A percentile compares a stretch with the other conserved stretches of the same genome.
Conservation (phyloP, 1,140 invertebrate species). For the Tetragnatha versicolor region DNA sequence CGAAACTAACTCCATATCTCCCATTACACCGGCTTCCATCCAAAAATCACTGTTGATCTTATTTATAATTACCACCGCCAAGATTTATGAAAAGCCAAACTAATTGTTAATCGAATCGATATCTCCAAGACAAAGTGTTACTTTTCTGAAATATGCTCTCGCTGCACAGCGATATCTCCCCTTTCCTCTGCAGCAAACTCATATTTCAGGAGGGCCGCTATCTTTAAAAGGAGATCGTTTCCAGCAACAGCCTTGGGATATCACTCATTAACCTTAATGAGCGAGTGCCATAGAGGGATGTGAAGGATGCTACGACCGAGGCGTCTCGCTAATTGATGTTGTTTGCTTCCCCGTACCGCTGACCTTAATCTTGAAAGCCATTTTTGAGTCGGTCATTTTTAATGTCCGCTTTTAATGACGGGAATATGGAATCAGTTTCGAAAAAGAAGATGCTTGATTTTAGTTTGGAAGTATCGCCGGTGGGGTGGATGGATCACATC, state of each 20-base stretch:
- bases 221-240: constrained; percentile 25
- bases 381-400: constrained; percentile 43
- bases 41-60: too few species aligned
- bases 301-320: constrained; percentile 42
- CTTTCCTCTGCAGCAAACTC: constrained; percentile 28
- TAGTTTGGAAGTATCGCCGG: too few species aligned
- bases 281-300: constrained; percentile 22
- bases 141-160: constrained; percentile 14
- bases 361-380: constrained; percentile 36
- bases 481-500: too few species aligned
- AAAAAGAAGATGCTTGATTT: too few species aligned
- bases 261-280: constrained; percentile 52
- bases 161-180: constrained; percentile 17
- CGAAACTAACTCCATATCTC: too few species aligned
- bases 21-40: too few species aligned
- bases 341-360: constrained; percentile 36
- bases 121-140: constrained; percentile 3
- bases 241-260: constrained; percentile 9
- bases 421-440: too few species aligned
- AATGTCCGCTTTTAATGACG: too few species aligned
- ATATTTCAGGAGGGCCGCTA: constrained; percentile 36
- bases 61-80: too few species aligned
- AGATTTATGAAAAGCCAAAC: too few species aligned
- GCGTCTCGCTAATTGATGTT: constrained; percentile 42
- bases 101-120: too few species aligned